A percentile compares a stretch with the other conserved stretches of the same genome.
phyloP scores from a whole-genome alignment of 2,888 invertebrate genomes.

The Spodoptera exigua region DNA sequence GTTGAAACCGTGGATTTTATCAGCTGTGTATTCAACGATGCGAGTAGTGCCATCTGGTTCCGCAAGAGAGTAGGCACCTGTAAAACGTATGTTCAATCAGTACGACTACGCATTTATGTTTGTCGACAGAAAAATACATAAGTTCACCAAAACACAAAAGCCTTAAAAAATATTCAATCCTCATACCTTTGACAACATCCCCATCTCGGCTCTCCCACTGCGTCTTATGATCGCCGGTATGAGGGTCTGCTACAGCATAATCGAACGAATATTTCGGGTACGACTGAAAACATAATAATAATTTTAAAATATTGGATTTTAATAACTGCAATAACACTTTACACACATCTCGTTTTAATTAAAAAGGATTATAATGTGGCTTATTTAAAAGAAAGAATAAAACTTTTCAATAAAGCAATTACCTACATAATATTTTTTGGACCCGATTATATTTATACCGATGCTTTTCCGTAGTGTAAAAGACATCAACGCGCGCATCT shows the following conservation, averaged over 20 bases:
- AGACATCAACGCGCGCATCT: conserved; percentile 71
- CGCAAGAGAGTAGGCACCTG: conserved; percentile 86
- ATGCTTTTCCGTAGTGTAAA: conserved; percentile 49
- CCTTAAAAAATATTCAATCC: not conserved
- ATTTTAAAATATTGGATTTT: not conserved
- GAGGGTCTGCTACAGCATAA: conserved; percentile 90
- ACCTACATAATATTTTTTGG: no score
- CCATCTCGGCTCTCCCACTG: conserved; percentile 90
- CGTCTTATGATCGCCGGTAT: conserved; percentile 90
- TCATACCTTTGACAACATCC: conserved; percentile 89
- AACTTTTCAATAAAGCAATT: no score
- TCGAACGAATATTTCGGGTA: conserved; percentile 90
- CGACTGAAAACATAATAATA: conserved; percentile 76
- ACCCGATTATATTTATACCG: no score
- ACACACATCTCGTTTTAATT: no score
- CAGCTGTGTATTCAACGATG: conserved; percentile 87
- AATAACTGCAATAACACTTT: no score
- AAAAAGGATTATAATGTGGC: no score
- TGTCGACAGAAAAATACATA: no score
- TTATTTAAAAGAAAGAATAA: no score
- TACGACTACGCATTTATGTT: not conserved
- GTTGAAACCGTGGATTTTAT: conserved; percentile 86
- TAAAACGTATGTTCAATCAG: conserved; percentile 14
- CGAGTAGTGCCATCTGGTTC: conserved; percentile 87
- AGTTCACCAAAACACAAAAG: no score